phyloP scores from a whole-genome alignment of 2,113 vertebrate genomes.

The Campylomormyrus tamandua region DNA sequence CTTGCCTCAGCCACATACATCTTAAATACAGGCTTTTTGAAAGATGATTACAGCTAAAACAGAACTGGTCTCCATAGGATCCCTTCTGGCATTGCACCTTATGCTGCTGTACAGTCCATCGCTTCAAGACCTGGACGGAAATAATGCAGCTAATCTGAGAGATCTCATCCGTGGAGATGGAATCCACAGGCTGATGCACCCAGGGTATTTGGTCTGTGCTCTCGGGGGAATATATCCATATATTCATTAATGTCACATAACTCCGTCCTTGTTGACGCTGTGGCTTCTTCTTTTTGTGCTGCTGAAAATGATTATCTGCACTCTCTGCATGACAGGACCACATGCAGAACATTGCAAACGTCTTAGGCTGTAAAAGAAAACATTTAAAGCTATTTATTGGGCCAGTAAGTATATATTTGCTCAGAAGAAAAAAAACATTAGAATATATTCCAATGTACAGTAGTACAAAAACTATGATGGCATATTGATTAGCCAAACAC shows the following conservation, averaged over 20 bases:
- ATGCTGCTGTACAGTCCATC: background rate
- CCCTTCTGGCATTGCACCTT: background rate
- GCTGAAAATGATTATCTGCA: background rate
- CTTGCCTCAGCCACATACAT: background rate
- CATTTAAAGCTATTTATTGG: background rate
- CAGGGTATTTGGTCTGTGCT: background rate
- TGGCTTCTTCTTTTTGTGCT: background rate
- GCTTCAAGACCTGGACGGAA: background rate
- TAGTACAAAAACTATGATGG: background rate
- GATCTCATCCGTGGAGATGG: background rate
- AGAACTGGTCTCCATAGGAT: background rate
- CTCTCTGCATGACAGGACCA: background rate
- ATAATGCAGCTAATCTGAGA: slow-evolving; percentile 3
- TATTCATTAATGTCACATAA: background rate
- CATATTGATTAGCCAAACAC: background rate
- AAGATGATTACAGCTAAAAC: background rate
- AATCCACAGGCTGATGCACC: background rate
- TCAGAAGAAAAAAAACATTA: background rate
- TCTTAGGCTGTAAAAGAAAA: background rate
- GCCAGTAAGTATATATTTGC: background rate
- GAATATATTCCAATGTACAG: background rate
- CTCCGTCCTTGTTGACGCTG: background rate
- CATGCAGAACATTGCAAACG: background rate
- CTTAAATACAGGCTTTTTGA: background rate
- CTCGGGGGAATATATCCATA: background rate